A percentile compares a stretch with the other conserved stretches of the same genome.
These are phyloP conservation scores for Aphodius sticticus DNA, from an alignment of 2,888 invertebrate species.

Conservation along the genomic window DNA sequence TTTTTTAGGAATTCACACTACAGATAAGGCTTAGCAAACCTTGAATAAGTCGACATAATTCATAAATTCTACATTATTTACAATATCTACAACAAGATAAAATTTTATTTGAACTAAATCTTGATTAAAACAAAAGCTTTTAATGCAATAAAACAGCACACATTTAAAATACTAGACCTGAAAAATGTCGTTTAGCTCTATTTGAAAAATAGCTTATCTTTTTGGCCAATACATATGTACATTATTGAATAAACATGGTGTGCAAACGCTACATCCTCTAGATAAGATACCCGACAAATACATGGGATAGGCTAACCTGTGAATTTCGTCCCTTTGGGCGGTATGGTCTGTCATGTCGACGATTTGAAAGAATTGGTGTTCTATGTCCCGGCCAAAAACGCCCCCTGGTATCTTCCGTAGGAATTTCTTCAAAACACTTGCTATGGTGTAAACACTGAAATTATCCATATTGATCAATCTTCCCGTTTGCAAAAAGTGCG, in stretches of 20 bases:
- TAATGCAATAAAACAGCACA: not conserved
- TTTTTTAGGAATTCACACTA: not conserved
- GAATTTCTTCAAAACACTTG: conserved; percentile 98
- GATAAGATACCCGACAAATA: not conserved
- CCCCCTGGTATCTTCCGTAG: conserved; percentile 96
- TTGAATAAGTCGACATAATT: not conserved
- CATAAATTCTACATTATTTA: not conserved
- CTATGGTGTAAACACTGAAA: conserved; percentile 97
- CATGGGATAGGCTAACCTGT: conserved; percentile 70
- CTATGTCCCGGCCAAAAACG: conserved; percentile 92
- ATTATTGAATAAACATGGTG: not conserved
- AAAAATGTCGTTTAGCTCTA: not conserved
- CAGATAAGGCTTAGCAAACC: not conserved
- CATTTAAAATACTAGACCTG: not conserved
- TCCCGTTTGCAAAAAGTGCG: conserved; percentile 90
- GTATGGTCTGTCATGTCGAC: conserved; percentile 83
- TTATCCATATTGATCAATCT: conserved; percentile 92
- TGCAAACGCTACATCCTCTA: not conserved
- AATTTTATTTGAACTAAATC: not conserved
- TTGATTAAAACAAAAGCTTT: not conserved
- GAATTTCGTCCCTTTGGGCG: conserved; percentile 90
- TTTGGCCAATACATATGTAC: not conserved
- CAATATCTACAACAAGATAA: not conserved
- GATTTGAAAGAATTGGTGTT: conserved; percentile 88
- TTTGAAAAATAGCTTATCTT: not conserved